Evolutionary conservation across 2,888 invertebrate species (phyloP), one percentile per base, ranked within the genome.

Genomic region (Mimas tiliae): DNA sequence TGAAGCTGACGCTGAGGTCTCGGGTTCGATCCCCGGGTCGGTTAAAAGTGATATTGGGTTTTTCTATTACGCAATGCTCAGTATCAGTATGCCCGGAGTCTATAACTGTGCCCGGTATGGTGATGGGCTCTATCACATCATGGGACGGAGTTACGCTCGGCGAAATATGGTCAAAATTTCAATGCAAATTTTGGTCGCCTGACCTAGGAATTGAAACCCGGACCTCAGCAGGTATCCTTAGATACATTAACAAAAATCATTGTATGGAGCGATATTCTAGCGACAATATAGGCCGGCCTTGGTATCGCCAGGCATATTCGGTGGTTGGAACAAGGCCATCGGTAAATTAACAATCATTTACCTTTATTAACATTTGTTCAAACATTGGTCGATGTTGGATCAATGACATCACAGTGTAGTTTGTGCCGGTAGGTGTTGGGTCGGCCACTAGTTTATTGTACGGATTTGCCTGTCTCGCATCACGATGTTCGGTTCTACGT

Each of bases 311-410:
- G 58, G 19, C 58, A 42, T 58, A 42, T 58, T 58, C 58, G 42
- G 58, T 38, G 19, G 19, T 12, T 19, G 38, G 3, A 38, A 19
- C 58, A 58, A 58, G 58, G 58, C 42, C 58, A 19, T 12, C 16
- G 58, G 38, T 38, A 58, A 42, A 42, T 58, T 58, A 58, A 42
- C 58, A 58, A 58, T 58, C 58, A 58, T 58, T 58, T 58, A 58
- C 42, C 58, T 42, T 58, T 58, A 38, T 58, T 58, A 58, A 58
- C 58, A 58, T 38, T 58, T 58, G 58, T 42, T 19, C 38, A 58
- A 42, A 58, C 58, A 58, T 58, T 38, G 50, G 50, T 3, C 19
- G 50, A 50, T 19, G 19, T 38, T 58, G 58, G 42, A 58, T 12
- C 58, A 38, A 42, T 58, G 58, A 58, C 58, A 58, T 58, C 58